phyloP scores from a whole-genome alignment of 2,888 invertebrate genomes.

The Rhyacophila evoluta region DNA sequence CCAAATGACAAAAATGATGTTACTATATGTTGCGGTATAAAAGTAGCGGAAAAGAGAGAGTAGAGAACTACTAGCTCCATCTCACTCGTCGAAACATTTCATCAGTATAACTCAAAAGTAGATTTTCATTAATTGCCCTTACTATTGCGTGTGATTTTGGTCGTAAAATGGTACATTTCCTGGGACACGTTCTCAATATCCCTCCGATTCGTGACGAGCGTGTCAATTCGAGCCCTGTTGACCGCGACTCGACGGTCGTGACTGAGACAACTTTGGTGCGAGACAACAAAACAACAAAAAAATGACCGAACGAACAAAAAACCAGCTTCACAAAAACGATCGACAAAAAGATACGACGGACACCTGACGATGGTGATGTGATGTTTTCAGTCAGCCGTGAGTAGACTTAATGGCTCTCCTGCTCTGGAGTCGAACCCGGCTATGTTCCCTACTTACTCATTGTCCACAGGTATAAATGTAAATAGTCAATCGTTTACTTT shows the following conservation, averaged over 20 bases:
- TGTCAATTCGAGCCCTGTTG: not conserved
- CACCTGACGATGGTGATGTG: conserved; percentile 14
- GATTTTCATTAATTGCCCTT: too few species aligned
- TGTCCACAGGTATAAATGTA: conserved; percentile 24
- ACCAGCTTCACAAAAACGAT: not conserved
- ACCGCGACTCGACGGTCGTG: conserved; percentile 8
- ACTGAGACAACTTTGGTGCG: conserved; percentile 15
- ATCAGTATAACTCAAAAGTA: too few species aligned
- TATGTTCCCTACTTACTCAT: not conserved
- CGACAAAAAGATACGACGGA: not conserved
- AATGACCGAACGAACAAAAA: not conserved
- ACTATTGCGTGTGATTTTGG: not conserved
- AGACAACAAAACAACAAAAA: not conserved
- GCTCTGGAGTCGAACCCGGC: not conserved
- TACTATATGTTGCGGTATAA: too few species aligned
- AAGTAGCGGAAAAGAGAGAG: too few species aligned
- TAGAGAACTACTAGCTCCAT: too few species aligned
- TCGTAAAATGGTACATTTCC: not conserved
- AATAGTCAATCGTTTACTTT: not conserved
- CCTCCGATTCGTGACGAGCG: not conserved
- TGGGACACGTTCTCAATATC: not conserved
- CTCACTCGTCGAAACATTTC: too few species aligned
- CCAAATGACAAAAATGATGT: too few species aligned
- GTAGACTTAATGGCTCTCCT: conserved; percentile 8
- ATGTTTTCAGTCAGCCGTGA: not conserved